These are phyloP conservation scores for Euura lappo DNA, from an alignment of 1,140 invertebrate genomes.

Conservation along the genomic window DNA sequence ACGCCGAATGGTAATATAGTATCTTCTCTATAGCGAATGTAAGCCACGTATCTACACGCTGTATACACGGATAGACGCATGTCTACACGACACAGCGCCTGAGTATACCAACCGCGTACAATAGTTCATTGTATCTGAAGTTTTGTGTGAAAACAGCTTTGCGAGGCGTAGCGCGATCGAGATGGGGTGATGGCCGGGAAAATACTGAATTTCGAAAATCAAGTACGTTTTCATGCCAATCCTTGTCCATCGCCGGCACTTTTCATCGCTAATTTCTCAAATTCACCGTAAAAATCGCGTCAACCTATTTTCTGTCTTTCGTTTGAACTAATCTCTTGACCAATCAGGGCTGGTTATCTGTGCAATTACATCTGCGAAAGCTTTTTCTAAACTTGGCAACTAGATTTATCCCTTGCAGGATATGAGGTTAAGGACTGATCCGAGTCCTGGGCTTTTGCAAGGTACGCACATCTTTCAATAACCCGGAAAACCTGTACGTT, in stretches of 20 bases:
- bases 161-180: slow-evolving; percentile 35
- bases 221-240: neutral
- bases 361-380: neutral
- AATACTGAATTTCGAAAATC: too few relatives aligned
- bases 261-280: neutral
- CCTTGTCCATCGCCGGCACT: neutral
- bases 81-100: slow-evolving; percentile 22
- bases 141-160: slow-evolving; percentile 47
- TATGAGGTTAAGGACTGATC: neutral
- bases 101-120: slow-evolving; percentile 32
- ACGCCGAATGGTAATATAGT: slow-evolving; percentile 20
- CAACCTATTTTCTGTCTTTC: neutral
- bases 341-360: neutral
- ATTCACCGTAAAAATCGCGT: neutral
- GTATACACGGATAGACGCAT: neutral
- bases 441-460: neutral
- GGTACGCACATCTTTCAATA: slow-evolving; percentile 5
- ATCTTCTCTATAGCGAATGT: neutral
- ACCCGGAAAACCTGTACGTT: neutral
- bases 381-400: neutral
- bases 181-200: neutral
- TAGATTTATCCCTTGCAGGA: neutral
- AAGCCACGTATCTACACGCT: neutral
- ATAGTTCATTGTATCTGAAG: slow-evolving; percentile 41
- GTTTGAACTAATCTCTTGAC: neutral